Conservation (phyloP, 2,113 vertebrate genomes). For the Myiozetetes cayanensis region DNA sequence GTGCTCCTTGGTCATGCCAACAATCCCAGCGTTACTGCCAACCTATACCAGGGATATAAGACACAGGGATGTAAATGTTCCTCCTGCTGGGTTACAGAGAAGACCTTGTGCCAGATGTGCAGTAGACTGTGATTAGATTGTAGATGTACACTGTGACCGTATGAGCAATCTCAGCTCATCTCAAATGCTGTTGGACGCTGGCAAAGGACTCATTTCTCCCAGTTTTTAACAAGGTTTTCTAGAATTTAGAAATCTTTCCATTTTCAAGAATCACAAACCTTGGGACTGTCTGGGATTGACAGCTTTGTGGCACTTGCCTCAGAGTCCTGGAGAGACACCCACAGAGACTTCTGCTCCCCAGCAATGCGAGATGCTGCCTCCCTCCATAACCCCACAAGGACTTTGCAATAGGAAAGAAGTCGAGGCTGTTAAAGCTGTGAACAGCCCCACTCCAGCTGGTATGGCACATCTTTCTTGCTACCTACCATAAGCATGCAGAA, state of each 20-base stretch:
- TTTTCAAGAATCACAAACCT: background rate
- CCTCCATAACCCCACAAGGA: background rate
- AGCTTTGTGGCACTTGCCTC: background rate
- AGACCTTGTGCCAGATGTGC: background rate
- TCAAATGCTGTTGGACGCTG: background rate
- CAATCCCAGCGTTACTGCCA: constrained; percentile 97
- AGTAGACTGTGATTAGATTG: background rate
- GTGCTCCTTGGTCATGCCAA: constrained; percentile 99
- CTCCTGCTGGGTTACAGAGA: background rate
- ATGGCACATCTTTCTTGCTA: background rate
- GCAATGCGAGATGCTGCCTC: background rate
- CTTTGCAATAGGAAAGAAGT: background rate
- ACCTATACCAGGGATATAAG: constrained; percentile 78
- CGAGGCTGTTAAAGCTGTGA: background rate
- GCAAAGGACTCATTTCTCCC: background rate
- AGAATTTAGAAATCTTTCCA: background rate
- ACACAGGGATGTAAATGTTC: background rate
- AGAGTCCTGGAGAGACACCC: background rate
- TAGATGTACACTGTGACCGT: background rate
- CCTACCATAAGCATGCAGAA: constrained; percentile 99
- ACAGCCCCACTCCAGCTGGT: background rate
- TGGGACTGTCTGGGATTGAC: background rate
- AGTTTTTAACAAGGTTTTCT: background rate
- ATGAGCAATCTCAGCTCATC: background rate
- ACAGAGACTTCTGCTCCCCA: background rate